Evolutionary conservation across 2,113 vertebrate genomes (phyloP).

Genomic region (Chelonoidis abingdonii): DNA sequence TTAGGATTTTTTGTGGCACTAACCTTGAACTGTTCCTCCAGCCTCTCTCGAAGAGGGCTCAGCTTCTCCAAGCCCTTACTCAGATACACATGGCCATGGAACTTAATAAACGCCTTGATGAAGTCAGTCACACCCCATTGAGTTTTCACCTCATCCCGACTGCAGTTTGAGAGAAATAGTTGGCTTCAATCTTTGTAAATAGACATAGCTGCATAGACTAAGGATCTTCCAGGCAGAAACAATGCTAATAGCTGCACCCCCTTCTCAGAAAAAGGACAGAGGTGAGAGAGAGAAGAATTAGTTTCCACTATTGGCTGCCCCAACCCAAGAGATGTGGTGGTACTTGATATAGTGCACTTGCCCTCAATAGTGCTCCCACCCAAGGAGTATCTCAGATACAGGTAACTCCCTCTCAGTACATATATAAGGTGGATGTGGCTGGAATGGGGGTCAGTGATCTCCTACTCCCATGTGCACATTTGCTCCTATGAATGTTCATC

Average conservation of each 20-base stretch:
- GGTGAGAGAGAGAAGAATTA: not conserved
- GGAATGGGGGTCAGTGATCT: rapidly evolving
- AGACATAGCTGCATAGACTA: not conserved
- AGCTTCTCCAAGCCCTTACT: constrained; percentile 95
- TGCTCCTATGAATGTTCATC: rapidly evolving
- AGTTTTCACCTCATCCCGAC: constrained; percentile 96
- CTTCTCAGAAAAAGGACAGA: not conserved
- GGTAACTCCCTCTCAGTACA: not conserved
- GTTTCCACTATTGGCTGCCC: not conserved
- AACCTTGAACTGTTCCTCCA: constrained; percentile 99
- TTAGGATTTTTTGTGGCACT: constrained; percentile 44
- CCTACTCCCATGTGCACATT: not conserved
- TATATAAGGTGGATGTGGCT: not conserved
- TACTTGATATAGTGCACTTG: not conserved
- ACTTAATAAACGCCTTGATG: constrained; percentile 98
- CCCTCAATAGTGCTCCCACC: not conserved
- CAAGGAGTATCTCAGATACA: not conserved
- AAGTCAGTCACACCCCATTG: constrained; percentile 98
- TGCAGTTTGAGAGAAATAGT: constrained; percentile 72
- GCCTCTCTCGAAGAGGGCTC: constrained; percentile 90
- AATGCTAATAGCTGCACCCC: not conserved
- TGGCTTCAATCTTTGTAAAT: constrained; percentile 25
- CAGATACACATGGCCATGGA: constrained; percentile 98
- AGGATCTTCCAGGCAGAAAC: not conserved
- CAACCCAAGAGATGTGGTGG: not conserved